A percentile compares a stretch with the other conserved stretches of the same genome.
Conservation (phyloP, 2,888 invertebrate species). For the Gerris lacustris region DNA sequence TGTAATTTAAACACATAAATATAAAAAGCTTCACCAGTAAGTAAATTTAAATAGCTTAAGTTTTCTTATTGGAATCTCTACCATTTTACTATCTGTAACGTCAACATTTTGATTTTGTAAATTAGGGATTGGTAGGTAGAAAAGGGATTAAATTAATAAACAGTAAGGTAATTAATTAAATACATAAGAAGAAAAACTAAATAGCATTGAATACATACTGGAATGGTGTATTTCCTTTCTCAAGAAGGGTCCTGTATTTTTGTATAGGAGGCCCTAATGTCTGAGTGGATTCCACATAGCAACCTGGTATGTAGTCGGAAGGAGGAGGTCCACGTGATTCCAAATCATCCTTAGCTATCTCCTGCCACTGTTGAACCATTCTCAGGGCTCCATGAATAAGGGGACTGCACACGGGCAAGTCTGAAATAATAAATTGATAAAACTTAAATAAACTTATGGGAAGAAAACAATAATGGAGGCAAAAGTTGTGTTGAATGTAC, state of each 20-base stretch:
- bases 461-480: neutral
- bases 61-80: too few species aligned
- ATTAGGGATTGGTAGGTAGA: too few species aligned
- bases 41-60: too few species aligned
- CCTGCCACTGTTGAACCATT: conserved; percentile 81
- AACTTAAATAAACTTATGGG: neutral
- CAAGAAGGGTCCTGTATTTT: conserved; percentile 82
- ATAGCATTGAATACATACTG: conserved; percentile 40
- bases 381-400: conserved; percentile 79
- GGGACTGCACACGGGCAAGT: conserved; percentile 87
- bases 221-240: conserved; percentile 92
- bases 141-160: too few species aligned
- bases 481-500: neutral
- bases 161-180: too few species aligned
- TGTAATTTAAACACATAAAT: too few species aligned
- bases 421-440: conserved; percentile 40
- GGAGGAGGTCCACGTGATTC: conserved; percentile 68
- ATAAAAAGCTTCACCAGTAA: too few species aligned
- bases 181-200: too few species aligned
- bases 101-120: too few species aligned
- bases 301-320: conserved; percentile 77
- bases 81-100: too few species aligned
- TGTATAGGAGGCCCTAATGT: conserved; percentile 71
- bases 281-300: conserved; percentile 62
- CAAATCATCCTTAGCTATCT: conserved; percentile 59